Conservation (phyloP, 2,888 invertebrate genomes). For the Leptinotarsa haldemani region DNA sequence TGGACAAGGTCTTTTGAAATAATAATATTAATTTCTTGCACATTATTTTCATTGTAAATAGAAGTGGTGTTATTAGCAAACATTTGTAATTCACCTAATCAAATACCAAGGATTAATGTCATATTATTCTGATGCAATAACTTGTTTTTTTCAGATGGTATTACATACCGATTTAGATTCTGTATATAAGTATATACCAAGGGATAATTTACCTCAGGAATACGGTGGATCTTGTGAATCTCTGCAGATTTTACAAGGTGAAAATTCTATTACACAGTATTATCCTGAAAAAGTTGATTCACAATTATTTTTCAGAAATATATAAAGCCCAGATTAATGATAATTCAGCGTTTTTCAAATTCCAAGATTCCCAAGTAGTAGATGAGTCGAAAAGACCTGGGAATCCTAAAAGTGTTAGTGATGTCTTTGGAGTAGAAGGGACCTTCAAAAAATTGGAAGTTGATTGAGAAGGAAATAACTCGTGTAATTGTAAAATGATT, state of each 20-base stretch:
- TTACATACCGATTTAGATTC: conserved; percentile 54
- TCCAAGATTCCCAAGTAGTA: conserved; percentile 71
- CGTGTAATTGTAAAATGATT: too few species aligned
- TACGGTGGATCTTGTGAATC: conserved; percentile 68
- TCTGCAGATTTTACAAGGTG: conserved; percentile 49
- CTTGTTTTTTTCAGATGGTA: conserved; percentile 53
- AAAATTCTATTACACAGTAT: not conserved
- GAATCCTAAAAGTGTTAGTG: conserved; percentile 72
- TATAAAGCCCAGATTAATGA: conserved; percentile 56
- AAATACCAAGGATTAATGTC: too few species aligned
- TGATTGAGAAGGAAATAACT: conserved; percentile 66
- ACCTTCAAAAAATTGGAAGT: conserved; percentile 80
- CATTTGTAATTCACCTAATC: too few species aligned
- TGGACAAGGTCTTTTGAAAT: too few species aligned
- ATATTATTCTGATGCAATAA: not conserved
- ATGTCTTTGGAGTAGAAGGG: conserved; percentile 75
- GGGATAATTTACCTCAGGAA: conserved; percentile 73
- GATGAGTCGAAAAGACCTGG: conserved; percentile 73
- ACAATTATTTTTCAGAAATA: conserved; percentile 48
- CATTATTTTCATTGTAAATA: too few species aligned
- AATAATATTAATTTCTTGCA: too few species aligned
- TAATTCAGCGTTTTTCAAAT: conserved; percentile 59
- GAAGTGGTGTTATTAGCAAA: too few species aligned
- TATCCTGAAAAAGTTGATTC: too few species aligned
- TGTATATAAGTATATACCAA: conserved; percentile 65